Evolutionary conservation across 2,888 invertebrate genomes (phyloP).

Genomic region (Dioctria linearis): DNA sequence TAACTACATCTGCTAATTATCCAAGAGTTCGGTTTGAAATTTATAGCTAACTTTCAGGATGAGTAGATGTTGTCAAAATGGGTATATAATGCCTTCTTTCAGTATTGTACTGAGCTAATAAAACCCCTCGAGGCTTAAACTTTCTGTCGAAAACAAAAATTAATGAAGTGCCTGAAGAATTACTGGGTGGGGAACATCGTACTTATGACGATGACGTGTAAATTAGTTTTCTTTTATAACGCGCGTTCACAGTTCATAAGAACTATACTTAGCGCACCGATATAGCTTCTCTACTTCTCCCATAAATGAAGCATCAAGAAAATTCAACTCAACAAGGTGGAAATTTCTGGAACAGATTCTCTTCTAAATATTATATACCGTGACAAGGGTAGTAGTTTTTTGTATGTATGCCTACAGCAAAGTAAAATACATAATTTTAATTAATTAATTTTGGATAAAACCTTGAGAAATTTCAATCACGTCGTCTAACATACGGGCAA

Average conservation of each 20-base stretch:
- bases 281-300: not conserved
- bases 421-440: slow-evolving; percentile 31
- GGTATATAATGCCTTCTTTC: not conserved
- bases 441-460: slow-evolving; percentile 48
- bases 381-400: no score
- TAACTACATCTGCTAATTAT: slow-evolving; percentile 46
- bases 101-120: not conserved
- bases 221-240: slow-evolving; percentile 38
- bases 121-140: not conserved
- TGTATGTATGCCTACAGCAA: slow-evolving; percentile 12
- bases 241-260: not conserved
- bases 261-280: not conserved
- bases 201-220: slow-evolving; percentile 31
- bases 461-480: slow-evolving; percentile 40
- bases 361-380: not conserved
- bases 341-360: not conserved
- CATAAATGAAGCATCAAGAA: not conserved
- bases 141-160: slow-evolving; percentile 6
- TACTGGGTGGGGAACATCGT: not conserved
- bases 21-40: slow-evolving; percentile 38
- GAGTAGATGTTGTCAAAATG: slow-evolving; percentile 27
- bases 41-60: slow-evolving; percentile 41
- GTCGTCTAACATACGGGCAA: slow-evolving; percentile 9
- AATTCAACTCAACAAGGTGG: not conserved
- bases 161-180: slow-evolving; percentile 41